A percentile compares a stretch with the other conserved stretches of the same genome.
Conservation (phyloP, 1,140 invertebrate species). For the Caerostris extrusa region DNA sequence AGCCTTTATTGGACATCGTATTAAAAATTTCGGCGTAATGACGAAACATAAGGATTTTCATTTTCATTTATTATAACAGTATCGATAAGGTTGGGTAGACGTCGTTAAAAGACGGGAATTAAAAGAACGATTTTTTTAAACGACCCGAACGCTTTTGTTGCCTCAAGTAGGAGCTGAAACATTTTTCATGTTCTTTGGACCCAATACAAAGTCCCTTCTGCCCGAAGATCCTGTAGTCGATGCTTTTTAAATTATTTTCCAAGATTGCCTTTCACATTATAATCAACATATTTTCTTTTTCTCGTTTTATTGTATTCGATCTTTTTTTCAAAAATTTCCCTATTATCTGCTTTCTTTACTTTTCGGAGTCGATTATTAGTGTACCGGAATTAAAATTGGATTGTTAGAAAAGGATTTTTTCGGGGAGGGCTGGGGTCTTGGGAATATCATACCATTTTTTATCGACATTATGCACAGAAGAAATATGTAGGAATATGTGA, state of each 20-base stretch:
- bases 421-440: too few species aligned
- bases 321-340: background rate
- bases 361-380: too few species aligned
- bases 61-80: slow-evolving; percentile 29
- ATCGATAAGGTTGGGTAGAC: background rate
- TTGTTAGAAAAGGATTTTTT: too few species aligned
- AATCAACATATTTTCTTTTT: slow-evolving; percentile 1
- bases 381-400: too few species aligned
- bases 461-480: too few species aligned
- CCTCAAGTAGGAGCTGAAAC: background rate
- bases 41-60: slow-evolving; percentile 56
- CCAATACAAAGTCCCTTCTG: background rate
- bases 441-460: too few species aligned
- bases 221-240: background rate
- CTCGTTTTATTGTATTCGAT: background rate
- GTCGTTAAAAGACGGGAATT: slow-evolving; percentile 12
- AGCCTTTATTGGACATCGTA: slow-evolving; percentile 1
- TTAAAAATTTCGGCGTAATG: slow-evolving; percentile 54
- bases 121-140: background rate
- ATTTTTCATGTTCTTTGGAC: slow-evolving; percentile 15
- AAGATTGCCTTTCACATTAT: background rate
- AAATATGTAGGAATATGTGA: too few species aligned
- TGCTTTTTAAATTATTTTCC: background rate
- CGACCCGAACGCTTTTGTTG: slow-evolving; percentile 7
- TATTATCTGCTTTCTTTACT: background rate